A percentile compares a stretch with the other conserved stretches of the same genome.
phyloP scores from a whole-genome alignment of 2,888 invertebrate species.

The Azorinus chamasolen region DNA sequence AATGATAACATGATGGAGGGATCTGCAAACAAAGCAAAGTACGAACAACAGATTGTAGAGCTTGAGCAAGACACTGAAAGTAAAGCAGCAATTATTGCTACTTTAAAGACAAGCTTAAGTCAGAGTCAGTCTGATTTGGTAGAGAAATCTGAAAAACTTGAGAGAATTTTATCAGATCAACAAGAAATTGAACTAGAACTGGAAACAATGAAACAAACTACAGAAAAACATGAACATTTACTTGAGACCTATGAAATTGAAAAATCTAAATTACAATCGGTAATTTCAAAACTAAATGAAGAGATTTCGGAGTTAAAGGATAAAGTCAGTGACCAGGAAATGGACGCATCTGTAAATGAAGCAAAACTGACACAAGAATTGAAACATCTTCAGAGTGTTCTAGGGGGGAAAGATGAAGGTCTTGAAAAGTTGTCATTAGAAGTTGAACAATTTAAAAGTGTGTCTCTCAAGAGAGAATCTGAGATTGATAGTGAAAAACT shows the following conservation, averaged over 20 bases:
- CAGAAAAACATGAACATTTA: conserved; percentile 24
- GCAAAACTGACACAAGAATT: conserved; percentile 56
- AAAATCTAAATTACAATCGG: conserved; percentile 18
- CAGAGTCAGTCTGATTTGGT: conserved; percentile 10
- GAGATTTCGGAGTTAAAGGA: conserved; percentile 57
- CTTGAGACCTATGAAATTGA: conserved; percentile 12
- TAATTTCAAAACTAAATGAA: conserved; percentile 11
- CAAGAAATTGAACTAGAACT: conserved; percentile 22
- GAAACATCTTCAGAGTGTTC: conserved; percentile 27
- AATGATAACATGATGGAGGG: conserved; percentile 4
- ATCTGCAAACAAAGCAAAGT: conserved; percentile 11
- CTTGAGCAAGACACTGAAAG: background rate
- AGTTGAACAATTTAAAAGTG: background rate
- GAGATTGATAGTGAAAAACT: background rate
- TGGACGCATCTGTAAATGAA: conserved; percentile 50
- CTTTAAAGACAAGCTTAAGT: background rate
- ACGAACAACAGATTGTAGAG: conserved; percentile 8
- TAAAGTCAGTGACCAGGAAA: conserved; percentile 36
- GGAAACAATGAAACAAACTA: conserved; percentile 16
- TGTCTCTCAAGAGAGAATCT: background rate
- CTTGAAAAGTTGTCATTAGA: conserved; percentile 6
- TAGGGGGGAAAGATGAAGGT: conserved; percentile 15
- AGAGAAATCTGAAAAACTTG: conserved; percentile 20
- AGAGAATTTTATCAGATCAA: conserved; percentile 6
- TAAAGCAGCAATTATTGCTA: background rate